A percentile compares a stretch with the other conserved stretches of the same genome.
phyloP scores from a whole-genome alignment of 2,797 vertebrate species.

The Gadopsis marmoratus region DNA sequence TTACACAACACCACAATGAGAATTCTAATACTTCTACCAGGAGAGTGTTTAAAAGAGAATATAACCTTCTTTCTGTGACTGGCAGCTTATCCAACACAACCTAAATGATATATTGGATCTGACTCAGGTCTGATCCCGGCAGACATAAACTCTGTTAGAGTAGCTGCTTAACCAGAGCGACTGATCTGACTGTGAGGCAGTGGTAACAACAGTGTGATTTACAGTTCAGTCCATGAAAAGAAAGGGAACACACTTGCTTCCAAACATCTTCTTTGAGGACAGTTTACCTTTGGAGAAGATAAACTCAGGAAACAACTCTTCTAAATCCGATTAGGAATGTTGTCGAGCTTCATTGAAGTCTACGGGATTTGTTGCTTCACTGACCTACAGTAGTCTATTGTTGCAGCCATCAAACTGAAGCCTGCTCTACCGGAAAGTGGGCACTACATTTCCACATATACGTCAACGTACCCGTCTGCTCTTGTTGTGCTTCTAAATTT shows the following conservation, averaged over 20 bases:
- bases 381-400: constrained; percentile 76
- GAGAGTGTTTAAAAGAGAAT: constrained; percentile 9
- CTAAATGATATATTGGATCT: neutral
- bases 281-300: constrained; percentile 57
- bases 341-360: constrained; percentile 65
- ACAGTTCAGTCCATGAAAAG: constrained; percentile 5
- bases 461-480: constrained; percentile 15
- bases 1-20: neutral
- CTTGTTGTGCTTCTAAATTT: constrained; percentile 13
- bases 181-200: constrained; percentile 26
- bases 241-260: constrained; percentile 7
- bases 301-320: constrained; percentile 59
- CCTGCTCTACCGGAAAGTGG: constrained; percentile 70
- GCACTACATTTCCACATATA: constrained; percentile 32
- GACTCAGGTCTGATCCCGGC: constrained; percentile 15
- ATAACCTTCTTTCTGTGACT: constrained; percentile 19
- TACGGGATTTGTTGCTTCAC: constrained; percentile 72
- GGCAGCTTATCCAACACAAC: constrained; percentile 5
- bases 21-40: neutral
- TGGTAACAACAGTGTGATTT: neutral
- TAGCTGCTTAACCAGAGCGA: constrained; percentile 10
- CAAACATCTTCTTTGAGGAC: constrained; percentile 29
- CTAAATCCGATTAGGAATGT: constrained; percentile 72
- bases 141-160: neutral
- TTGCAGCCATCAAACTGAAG: constrained; percentile 73